Conservation (phyloP, 2,113 vertebrate genomes). For the Bos javanicus region DNA sequence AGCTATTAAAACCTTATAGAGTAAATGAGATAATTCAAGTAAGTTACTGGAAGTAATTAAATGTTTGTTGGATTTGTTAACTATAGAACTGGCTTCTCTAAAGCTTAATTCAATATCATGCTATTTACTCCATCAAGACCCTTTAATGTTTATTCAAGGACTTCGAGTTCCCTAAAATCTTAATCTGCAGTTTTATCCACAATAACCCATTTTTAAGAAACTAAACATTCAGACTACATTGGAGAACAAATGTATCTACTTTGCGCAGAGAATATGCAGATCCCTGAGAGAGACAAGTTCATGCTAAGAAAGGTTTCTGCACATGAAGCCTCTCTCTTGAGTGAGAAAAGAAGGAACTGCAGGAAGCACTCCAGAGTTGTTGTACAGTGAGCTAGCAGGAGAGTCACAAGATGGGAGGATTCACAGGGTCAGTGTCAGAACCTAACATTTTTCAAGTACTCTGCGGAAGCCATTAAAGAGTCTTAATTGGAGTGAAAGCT, state of each 20-base stretch:
- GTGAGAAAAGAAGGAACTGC: not conserved
- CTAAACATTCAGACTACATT: not conserved
- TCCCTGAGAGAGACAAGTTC: not conserved
- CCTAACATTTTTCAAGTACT: not conserved
- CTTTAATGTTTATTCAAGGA: not conserved
- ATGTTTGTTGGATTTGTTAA: not conserved
- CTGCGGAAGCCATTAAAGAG: not conserved
- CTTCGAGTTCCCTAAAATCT: not conserved
- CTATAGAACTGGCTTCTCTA: not conserved
- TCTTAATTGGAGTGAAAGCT: not conserved
- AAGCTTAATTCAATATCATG: not conserved
- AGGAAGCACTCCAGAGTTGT: not conserved
- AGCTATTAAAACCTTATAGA: not conserved
- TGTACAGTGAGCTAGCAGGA: not conserved
- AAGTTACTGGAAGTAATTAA: not conserved
- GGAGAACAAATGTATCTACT: not conserved
- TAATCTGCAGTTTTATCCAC: not conserved
- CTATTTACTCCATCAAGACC: not conserved
- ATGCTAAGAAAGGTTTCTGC: not conserved
- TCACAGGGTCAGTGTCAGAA: not conserved
- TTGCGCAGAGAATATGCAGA: rapidly evolving
- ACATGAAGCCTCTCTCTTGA: not conserved
- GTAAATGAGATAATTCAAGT: not conserved
- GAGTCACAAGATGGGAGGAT: not conserved
- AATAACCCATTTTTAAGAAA: not conserved